phyloP scores from a whole-genome alignment of 2,797 vertebrate species.

The Eutrigla gurnardus region DNA sequence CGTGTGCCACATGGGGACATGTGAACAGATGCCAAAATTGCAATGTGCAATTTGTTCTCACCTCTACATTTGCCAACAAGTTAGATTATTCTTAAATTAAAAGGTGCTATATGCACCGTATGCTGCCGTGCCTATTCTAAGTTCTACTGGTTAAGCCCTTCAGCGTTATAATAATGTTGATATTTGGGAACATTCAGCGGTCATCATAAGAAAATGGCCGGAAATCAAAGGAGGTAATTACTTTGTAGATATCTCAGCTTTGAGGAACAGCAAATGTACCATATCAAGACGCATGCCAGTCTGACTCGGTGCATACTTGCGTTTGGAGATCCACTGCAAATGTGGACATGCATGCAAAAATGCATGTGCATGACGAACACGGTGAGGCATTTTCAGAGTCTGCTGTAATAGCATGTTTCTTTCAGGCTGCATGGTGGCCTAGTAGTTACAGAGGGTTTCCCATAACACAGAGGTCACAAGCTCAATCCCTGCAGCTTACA shows the following conservation, averaged over 20 bases:
- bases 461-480: slow-evolving; percentile 30
- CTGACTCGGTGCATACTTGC: no score
- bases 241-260: no score
- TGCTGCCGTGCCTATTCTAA: no score
- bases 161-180: no score
- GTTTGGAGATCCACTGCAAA: slow-evolving; percentile 1
- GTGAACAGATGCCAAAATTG: neutral
- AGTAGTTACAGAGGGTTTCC: slow-evolving; percentile 29
- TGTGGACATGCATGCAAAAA: slow-evolving; percentile 8
- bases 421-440: slow-evolving; percentile 12
- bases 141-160: no score
- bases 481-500: slow-evolving; percentile 40
- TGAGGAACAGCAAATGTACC: no score
- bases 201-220: no score
- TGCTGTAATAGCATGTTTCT: slow-evolving; percentile 21
- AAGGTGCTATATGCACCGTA: neutral
- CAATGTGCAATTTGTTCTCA: slow-evolving; percentile 6
- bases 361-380: neutral
- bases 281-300: no score
- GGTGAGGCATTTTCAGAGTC: neutral
- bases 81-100: neutral
- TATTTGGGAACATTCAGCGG: no score
- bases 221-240: no score
- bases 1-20: neutral
- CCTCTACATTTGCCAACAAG: neutral